A percentile compares a stretch with the other conserved stretches of the same genome.
Conservation (phyloP, 2,113 vertebrate genomes). For the Caretta caretta region DNA sequence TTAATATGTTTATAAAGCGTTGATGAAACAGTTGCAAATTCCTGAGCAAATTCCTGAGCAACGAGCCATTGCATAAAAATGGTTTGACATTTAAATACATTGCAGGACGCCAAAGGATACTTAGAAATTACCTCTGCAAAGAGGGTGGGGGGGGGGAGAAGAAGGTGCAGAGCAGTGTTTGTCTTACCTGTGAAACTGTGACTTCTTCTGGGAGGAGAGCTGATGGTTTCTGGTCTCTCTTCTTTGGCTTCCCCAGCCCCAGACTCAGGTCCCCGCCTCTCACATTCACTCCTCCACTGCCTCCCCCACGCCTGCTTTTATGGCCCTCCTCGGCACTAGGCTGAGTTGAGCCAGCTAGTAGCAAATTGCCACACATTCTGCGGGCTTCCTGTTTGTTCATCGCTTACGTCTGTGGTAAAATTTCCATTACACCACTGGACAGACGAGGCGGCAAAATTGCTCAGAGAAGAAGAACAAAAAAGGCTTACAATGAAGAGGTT, state of each 20-base stretch:
- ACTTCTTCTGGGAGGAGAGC: accelerated
- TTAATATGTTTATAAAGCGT: not conserved
- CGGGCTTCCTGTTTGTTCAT: constrained; percentile 90
- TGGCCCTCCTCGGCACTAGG: constrained; percentile 7
- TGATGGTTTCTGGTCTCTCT: not conserved
- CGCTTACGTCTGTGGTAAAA: constrained; percentile 78
- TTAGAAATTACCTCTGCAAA: not conserved
- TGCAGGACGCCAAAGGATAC: not conserved
- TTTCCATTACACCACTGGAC: constrained; percentile 90
- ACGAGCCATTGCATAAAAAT: not conserved
- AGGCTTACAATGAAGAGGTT: not conserved
- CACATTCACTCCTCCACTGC: not conserved
- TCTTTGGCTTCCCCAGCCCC: not conserved
- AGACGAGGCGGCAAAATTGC: constrained; percentile 20
- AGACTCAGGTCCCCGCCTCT: not conserved
- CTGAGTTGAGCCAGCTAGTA: constrained; percentile 12
- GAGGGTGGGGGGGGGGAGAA: not conserved
- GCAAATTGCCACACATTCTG: constrained; percentile 56
- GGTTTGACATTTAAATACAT: accelerated
- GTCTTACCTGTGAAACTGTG: constrained; percentile 10
- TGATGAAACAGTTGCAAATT: accelerated
- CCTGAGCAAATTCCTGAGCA: not conserved
- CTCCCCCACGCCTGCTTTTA: constrained; percentile 44
- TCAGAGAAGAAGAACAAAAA: not conserved
- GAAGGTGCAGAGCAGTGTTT: not conserved